A percentile compares a stretch with the other conserved stretches of the same genome.
Evolutionary conservation across 2,888 invertebrate genomes (phyloP).

Genomic region (Pammene fasciana): DNA sequence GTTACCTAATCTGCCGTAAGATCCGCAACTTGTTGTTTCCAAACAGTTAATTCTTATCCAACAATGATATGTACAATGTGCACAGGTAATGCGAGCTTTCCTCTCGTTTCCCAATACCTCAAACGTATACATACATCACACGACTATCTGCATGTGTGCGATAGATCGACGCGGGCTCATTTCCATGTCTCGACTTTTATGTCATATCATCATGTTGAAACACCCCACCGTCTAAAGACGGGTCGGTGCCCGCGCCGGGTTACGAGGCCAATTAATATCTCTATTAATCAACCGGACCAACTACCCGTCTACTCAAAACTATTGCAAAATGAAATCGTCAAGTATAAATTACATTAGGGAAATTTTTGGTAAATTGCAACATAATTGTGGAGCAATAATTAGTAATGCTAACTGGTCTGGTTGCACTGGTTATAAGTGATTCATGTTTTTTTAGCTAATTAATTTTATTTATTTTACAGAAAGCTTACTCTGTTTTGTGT

Average conservation of each 20-base stretch:
- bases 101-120: slow-evolving; percentile 15
- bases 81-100: slow-evolving; percentile 14
- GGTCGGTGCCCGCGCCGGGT: slow-evolving; percentile 14
- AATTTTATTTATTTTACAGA: neutral
- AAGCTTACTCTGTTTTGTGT: neutral
- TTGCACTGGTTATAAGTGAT: neutral
- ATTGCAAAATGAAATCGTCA: slow-evolving; percentile 31
- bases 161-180: slow-evolving; percentile 14
- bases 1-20: slow-evolving; percentile 30
- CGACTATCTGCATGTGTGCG: neutral
- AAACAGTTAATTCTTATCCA: slow-evolving; percentile 23
- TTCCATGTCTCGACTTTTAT: slow-evolving; percentile 22
- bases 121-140: slow-evolving; percentile 4
- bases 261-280: slow-evolving; percentile 31
- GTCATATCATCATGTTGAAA: slow-evolving; percentile 20
- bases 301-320: slow-evolving; percentile 15
- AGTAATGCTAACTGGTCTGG: neutral
- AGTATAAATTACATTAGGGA: slow-evolving; percentile 28
- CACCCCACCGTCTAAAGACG: slow-evolving; percentile 11
- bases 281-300: slow-evolving; percentile 26
- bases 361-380: slow-evolving; percentile 12
- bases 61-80: slow-evolving; percentile 26
- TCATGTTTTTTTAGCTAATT: neutral
- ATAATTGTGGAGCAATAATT: slow-evolving; percentile 19
- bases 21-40: slow-evolving; percentile 23